Percentiles rank a stretch among this genome's conserved stretches.
Evolutionary conservation across 2,797 vertebrate genomes (phyloP).

Genomic region (Sebastes matsubarae): DNA sequence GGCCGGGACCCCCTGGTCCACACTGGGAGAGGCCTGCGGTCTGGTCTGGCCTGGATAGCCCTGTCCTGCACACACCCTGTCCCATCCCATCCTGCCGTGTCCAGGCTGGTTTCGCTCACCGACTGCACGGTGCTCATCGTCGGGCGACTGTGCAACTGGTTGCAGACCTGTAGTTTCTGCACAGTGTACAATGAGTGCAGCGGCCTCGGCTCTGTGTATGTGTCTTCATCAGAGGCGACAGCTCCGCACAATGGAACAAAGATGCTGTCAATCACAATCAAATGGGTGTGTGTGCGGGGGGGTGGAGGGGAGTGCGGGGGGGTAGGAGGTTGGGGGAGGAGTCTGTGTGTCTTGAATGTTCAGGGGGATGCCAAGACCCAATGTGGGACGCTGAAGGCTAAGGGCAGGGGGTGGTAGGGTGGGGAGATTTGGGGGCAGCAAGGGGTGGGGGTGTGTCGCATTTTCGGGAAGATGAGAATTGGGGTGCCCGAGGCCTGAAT

Average conservation of each 20-base stretch:
- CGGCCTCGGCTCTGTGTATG: constrained; percentile 69
- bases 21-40: constrained; percentile 23
- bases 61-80: not conserved
- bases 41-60: not conserved
- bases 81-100: not conserved
- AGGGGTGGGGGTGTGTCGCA: constrained; percentile 54
- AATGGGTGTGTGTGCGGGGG: constrained; percentile 74
- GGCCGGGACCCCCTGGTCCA: constrained; percentile 59
- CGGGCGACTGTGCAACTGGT: constrained; percentile 54
- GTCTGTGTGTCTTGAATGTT: constrained; percentile 76
- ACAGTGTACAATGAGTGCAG: constrained; percentile 61
- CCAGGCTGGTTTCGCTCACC: not conserved
- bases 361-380: constrained; percentile 67
- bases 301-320: constrained; percentile 31
- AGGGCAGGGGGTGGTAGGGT: constrained; percentile 49
- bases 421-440: constrained; percentile 16
- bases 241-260: constrained; percentile 86
- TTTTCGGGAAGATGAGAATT: constrained; percentile 73
- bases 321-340: constrained; percentile 68
- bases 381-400: constrained; percentile 70
- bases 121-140: not conserved
- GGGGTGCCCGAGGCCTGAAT: constrained; percentile 73
- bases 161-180: constrained; percentile 56
- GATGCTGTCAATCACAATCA: constrained; percentile 87
- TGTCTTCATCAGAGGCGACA: constrained; percentile 88